Base-by-base conservation (phyloP, 2,113 vertebrate genomes). In the Strix aluco region DNA sequence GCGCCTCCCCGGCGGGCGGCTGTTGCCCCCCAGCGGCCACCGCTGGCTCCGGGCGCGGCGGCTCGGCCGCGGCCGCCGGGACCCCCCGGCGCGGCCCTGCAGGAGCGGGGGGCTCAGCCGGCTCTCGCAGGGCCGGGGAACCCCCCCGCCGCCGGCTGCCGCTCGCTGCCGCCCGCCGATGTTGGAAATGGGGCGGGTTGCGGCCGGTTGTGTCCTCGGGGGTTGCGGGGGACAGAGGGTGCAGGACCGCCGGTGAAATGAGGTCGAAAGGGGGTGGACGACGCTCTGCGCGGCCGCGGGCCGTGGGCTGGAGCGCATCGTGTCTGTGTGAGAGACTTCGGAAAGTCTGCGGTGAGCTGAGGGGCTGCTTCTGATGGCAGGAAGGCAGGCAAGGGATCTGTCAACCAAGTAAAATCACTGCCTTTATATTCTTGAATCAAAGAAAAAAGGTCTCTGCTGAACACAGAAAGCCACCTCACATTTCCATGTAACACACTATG, bases 1-100 rank as follows among this genome's bases (percentile, higher is more conserved):
- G 20, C 34, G 20, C 38, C 54, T 52, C 51, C 88, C 80, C 32
- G 15, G 73, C 78, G 85, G 65, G 92, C 40, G 38, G 77, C 89
- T 73, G 90, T 95, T 96, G 91, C 96, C 97, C 72, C 80, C 97
- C 92, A 91, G 96, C 86, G 97, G 97, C 51, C 61, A n/a, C 70
- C 44, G 63, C 71, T 80, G 67, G 36, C 59, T 79, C 54, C 47
- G 9, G 46, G 44, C 73, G 38, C 67, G 13, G 25, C 25, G 26
- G 9, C 44, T 59, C 38, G 36, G 61, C 36, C 19, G 29, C 66
- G 27, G 8, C 42, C 42, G 86, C 10, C 26, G 40, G 34, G 47
- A 72, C 55, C 22, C n/a, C 18, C 42, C 42, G 44, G 44, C 44
- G 44, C 44, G 44, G 44, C 44, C 44, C 44, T 15, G 44, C 44